Base-by-base conservation (phyloP, 2,888 invertebrate species). In the Merodon equestris region DNA sequence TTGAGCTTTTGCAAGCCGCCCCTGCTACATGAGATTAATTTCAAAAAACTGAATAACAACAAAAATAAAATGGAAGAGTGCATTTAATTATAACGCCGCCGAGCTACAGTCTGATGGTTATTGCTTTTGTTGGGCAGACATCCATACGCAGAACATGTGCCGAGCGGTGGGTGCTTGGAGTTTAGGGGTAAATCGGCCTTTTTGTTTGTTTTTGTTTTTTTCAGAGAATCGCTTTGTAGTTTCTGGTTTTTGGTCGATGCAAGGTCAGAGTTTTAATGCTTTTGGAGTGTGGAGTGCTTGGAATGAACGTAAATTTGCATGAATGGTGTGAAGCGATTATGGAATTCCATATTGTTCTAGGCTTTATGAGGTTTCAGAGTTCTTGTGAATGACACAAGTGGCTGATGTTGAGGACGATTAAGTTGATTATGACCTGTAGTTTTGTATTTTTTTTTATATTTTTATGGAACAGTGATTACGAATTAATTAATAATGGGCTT, bases 1-100 rank as follows among this genome's bases (percentile, higher is more conserved):
- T 56, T 48, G 48, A 73, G 67, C 73, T 73, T 73, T 73, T 67
- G 63, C 67, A 36, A 36, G 56, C 42, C 42, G 72, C 50, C 17
- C 57, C 60, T 66, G 61, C 71, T 60, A 34, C 57, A 56, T 66
- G 72, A 61, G 56, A 72, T 72, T 76, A 76, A 72, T 72, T 76
- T 66, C 18, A 15, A 50, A 44, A 27, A 13, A 27, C 27, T 27
- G 27, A 27, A 27, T 7, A 27, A 27, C 27, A 27, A 27, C 27
- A 27, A 34, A 58, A 58, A 58, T 45, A 48, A 45, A 64, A 60
- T 56, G 40, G 66, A 76, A 76, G 72, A 76, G 72, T 76, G 71
- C 76, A 72, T 72, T 76, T 76, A 76, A 76, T 72, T 76, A 72
- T 72, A 54, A 54, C 75, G 54, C 60, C 66, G 56, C 47, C 13